These are phyloP conservation scores for Rachycentron canadum DNA, from an alignment of 2,797 vertebrate species.

Conservation along the genomic window DNA sequence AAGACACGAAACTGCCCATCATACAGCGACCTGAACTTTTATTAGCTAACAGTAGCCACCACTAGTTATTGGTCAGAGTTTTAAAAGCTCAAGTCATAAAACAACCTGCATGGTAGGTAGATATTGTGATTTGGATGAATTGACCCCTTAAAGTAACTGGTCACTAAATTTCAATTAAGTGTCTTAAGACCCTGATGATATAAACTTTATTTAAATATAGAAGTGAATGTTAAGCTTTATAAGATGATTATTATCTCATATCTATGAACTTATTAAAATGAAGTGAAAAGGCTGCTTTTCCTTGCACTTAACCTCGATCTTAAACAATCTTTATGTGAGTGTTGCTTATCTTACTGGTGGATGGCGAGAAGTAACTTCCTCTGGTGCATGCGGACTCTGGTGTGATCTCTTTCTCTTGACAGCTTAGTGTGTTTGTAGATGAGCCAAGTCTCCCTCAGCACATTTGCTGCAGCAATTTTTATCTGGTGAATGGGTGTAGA, in stretches of 20 bases:
- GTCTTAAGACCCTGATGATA: too few relatives aligned
- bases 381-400: conserved; percentile 94
- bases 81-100: too few relatives aligned
- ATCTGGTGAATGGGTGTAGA: conserved; percentile 83
- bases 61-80: neutral
- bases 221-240: too few relatives aligned
- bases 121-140: conserved; percentile 1
- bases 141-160: neutral
- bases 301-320: neutral
- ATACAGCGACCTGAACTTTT: neutral
- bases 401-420: conserved; percentile 92
- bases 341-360: conserved; percentile 90
- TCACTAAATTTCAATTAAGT: too few relatives aligned
- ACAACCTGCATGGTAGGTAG: too few relatives aligned
- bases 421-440: conserved; percentile 97
- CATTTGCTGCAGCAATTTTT: conserved; percentile 96
- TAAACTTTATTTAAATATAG: too few relatives aligned
- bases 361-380: conserved; percentile 97
- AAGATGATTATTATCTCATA: too few relatives aligned
- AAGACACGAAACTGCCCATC: too few relatives aligned
- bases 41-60: neutral
- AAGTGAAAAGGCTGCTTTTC: neutral
- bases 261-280: neutral
- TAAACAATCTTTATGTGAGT: conserved; percentile 9
- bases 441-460: conserved; percentile 98